Base-by-base conservation (phyloP, 2,888 invertebrate genomes). In the Camptogramma bilineatum region DNA sequence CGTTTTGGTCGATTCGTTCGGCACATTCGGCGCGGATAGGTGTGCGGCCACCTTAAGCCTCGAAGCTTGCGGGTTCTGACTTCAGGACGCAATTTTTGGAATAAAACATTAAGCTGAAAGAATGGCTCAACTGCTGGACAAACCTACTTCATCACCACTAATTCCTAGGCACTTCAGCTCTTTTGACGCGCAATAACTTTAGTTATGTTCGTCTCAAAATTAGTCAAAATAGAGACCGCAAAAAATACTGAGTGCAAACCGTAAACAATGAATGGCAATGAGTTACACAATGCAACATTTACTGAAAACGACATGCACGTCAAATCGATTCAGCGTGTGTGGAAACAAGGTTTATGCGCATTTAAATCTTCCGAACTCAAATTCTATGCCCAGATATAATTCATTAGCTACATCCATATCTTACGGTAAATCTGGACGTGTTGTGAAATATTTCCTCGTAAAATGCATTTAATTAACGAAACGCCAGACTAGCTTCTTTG, bases 251-350 rank as follows among this genome's bases (percentile, higher is more conserved):
- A 21, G 21, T 31, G 34, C 17, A 44, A 44, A 44, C 17, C 16
- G 4, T 17, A 16, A 16, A 8, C 0, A 44, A 16, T 16, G 16
- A 44, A 39, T 10, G 34, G 16, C 44, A 44, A 16, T 71, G 63
- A 68, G 64, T 19, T 52, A n/a, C 16, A 34, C 34, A 52, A 13
- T 39, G 18, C 52, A 4, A 39, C 4, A 19, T 34, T 52, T 28
- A 16, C 2, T 50, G 13, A 13, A 4, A 24, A 39, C 7, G n/a
- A 34, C 19, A 8, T 48, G 55, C 55, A 34, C n/a, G 31, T n/a
- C 55, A 19, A 56, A 56, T 48, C 17, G 31, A 56, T 56, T 47
- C 4, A 2, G 16, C 16, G 16, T 44, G 44, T 44, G 44, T 44
- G 16, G 17, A 44, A 42, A 42, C n/a, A n/a, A 42, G 17, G 44